phyloP scores from a whole-genome alignment of 2,113 vertebrate species.

The Anolis carolinensis region DNA sequence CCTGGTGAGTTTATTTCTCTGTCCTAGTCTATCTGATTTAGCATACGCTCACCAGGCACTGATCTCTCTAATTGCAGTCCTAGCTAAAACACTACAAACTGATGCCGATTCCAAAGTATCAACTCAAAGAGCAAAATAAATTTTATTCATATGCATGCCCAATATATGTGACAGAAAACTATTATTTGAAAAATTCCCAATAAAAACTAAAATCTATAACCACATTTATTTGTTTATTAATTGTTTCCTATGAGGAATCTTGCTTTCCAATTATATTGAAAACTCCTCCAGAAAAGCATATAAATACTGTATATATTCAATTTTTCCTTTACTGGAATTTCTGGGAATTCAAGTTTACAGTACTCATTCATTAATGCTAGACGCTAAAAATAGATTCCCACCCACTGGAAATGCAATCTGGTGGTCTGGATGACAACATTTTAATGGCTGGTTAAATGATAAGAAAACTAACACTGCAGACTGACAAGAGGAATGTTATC shows the following conservation, averaged over 20 bases:
- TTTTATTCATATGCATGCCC: too few relatives aligned
- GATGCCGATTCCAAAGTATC: neutral
- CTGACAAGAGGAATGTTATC: constrained; percentile 23
- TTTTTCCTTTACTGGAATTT: neutral
- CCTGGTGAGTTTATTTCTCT: too few relatives aligned
- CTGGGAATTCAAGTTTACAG: constrained; percentile 17
- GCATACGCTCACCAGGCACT: too few relatives aligned
- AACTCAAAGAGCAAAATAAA: neutral
- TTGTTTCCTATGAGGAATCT: neutral
- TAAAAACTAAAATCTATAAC: neutral
- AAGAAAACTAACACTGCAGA: constrained; percentile 14
- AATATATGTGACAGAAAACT: neutral
- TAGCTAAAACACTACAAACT: too few relatives aligned
- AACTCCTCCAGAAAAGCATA: neutral
- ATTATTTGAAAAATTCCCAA: neutral
- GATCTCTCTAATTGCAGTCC: too few relatives aligned
- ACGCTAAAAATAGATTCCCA: constrained; percentile 23
- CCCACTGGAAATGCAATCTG: constrained; percentile 8
- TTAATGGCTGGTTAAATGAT: constrained; percentile 18
- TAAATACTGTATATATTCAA: neutral
- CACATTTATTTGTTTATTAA: neutral
- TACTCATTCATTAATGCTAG: constrained; percentile 18
- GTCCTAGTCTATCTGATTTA: too few relatives aligned
- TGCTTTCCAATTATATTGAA: neutral
- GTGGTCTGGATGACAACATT: constrained; percentile 23